A percentile compares a stretch with the other conserved stretches of the same genome.
phyloP scores from a whole-genome alignment of 1,140 invertebrate species.

The Caenorhabditis briggsae region DNA sequence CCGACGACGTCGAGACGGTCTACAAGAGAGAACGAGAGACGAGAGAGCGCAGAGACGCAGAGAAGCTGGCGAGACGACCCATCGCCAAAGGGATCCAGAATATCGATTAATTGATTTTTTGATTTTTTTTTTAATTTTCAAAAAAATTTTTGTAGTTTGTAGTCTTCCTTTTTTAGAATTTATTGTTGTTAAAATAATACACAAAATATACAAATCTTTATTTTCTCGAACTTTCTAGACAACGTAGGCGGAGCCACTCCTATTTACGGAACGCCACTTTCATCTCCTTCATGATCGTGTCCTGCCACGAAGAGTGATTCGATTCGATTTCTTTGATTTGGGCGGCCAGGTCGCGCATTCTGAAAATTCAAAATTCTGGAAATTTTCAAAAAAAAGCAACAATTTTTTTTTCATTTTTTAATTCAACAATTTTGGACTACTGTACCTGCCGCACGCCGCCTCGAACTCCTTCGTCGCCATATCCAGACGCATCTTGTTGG shows the following conservation, averaged over 20 bases:
- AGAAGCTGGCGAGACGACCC: slow-evolving; percentile 24
- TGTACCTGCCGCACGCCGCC: neutral
- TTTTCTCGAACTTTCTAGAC: no score
- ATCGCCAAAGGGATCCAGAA: slow-evolving; percentile 18
- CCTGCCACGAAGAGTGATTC: slow-evolving; percentile 39
- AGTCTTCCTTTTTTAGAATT: neutral
- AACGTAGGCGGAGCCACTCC: no score
- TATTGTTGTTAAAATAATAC: neutral
- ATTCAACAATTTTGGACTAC: neutral
- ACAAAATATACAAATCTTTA: neutral
- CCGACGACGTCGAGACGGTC: slow-evolving; percentile 68
- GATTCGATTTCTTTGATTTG: neutral
- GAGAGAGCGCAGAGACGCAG: slow-evolving; percentile 35
- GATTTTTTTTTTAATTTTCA: neutral
- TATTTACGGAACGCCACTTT: slow-evolving; percentile 42
- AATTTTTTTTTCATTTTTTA: neutral
- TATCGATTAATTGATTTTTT: slow-evolving; percentile 28
- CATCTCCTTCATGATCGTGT: slow-evolving; percentile 34
- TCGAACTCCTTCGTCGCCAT: slow-evolving; percentile 16
- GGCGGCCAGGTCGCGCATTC: slow-evolving; percentile 5
- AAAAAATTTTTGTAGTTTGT: neutral
- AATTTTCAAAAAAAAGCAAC: neutral
- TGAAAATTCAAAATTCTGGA: neutral
- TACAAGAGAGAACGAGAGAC: slow-evolving; percentile 55
- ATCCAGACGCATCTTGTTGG: slow-evolving; percentile 12